Evolutionary conservation across 2,113 vertebrate species (phyloP).

Genomic region (Poeciliopsis occidentalis): DNA sequence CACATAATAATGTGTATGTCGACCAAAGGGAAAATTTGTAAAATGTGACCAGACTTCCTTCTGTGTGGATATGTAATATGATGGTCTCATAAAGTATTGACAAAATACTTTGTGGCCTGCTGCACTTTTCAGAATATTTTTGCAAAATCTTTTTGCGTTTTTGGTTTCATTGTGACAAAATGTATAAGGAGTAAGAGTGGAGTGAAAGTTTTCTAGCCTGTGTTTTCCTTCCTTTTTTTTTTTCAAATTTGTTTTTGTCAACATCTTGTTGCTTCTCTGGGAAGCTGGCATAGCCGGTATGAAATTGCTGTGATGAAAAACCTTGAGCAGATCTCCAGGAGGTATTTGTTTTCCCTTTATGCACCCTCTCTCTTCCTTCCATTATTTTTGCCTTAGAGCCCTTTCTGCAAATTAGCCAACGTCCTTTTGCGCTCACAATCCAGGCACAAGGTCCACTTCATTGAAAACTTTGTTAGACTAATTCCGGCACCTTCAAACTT

Average conservation of each 20-base stretch:
- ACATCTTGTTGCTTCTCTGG: constrained; percentile 62
- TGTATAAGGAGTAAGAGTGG: background rate
- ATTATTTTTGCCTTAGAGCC: constrained; percentile 46
- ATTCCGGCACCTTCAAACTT: constrained; percentile 9
- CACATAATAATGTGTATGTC: background rate
- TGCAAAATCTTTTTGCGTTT: too few relatives aligned
- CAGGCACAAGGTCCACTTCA: constrained; percentile 42
- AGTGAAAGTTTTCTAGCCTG: background rate
- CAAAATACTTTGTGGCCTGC: too few relatives aligned
- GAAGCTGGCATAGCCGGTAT: constrained; percentile 61
- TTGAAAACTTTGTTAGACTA: constrained; percentile 35
- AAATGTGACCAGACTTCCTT: too few relatives aligned
- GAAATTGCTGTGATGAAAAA: constrained; percentile 81
- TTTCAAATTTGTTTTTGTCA: constrained; percentile 9
- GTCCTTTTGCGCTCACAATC: constrained; percentile 76
- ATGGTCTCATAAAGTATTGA: too few relatives aligned
- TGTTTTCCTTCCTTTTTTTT: constrained; percentile 18
- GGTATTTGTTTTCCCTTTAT: constrained; percentile 73
- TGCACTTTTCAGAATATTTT: too few relatives aligned
- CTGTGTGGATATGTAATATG: too few relatives aligned
- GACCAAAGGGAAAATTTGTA: background rate
- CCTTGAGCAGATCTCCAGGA: constrained; percentile 78
- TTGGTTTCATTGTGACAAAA: background rate
- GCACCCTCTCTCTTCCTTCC: constrained; percentile 57
- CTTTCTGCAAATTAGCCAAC: constrained; percentile 75